Evolutionary conservation across 1,140 invertebrate species (phyloP).

Genomic region (Drosophila ercepeae): DNA sequence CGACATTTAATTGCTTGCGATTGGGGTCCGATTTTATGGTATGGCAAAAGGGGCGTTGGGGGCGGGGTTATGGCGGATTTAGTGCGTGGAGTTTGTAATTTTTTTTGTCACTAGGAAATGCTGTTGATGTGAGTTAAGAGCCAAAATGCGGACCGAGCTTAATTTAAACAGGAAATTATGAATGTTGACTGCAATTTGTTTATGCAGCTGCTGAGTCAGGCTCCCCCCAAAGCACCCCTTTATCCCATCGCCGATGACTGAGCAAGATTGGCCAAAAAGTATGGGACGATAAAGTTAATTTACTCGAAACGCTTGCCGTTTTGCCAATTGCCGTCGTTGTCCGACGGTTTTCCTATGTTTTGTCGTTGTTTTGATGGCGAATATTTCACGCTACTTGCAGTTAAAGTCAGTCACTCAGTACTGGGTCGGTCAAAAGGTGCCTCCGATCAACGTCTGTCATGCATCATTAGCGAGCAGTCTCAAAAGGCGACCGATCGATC

Average conservation of each 20-base stretch:
- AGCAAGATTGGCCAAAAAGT: slow-evolving; percentile 61
- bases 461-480: slow-evolving; percentile 70
- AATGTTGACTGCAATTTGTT: slow-evolving; percentile 82
- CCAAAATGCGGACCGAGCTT: slow-evolving; percentile 65
- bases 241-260: slow-evolving; percentile 18
- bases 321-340: slow-evolving; percentile 24
- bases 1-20: slow-evolving; percentile 77
- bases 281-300: slow-evolving; percentile 74
- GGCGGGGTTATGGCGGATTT: slow-evolving; percentile 38
- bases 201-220: slow-evolving; percentile 77
- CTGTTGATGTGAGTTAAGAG: slow-evolving; percentile 73
- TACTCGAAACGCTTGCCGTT: slow-evolving; percentile 52
- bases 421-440: slow-evolving; percentile 44
- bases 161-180: slow-evolving; percentile 83
- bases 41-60: neutral
- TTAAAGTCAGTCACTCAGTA: neutral
- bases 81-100: slow-evolving; percentile 61
- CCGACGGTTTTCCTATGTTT: slow-evolving; percentile 56
- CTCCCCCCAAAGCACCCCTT: neutral
- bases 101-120: slow-evolving; percentile 81
- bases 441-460: slow-evolving; percentile 63
- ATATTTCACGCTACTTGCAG: slow-evolving; percentile 75
- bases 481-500: slow-evolving; percentile 36
- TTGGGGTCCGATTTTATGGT: slow-evolving; percentile 23
- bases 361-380: slow-evolving; percentile 70